Percentiles rank a stretch among this genome's conserved stretches.
Evolutionary conservation across 1,140 invertebrate species (phyloP).

Genomic region (Drosophila pallidifrons): DNA sequence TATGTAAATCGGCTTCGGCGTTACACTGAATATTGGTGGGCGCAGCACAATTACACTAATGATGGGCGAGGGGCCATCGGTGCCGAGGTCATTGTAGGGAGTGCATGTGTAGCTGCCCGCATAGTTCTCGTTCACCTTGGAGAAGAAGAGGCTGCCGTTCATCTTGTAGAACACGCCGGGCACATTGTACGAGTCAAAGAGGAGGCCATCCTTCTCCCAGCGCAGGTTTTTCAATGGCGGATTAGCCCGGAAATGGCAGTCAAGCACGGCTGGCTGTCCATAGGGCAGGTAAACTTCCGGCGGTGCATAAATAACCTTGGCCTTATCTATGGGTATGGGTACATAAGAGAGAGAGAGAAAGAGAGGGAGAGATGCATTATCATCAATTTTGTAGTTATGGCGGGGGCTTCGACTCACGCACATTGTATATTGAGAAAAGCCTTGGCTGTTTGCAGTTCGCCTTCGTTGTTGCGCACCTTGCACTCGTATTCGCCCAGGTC

Average conservation of each 20-base stretch:
- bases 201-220: slow-evolving; percentile 97
- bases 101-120: slow-evolving; percentile 95
- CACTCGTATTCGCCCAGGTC: slow-evolving; percentile 96
- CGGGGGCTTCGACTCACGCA: slow-evolving; percentile 86
- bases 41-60: slow-evolving; percentile 96
- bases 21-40: slow-evolving; percentile 91
- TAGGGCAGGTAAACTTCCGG: slow-evolving; percentile 94
- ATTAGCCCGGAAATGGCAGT: slow-evolving; percentile 97
- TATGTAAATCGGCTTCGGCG: slow-evolving; percentile 92
- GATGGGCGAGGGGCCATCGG: slow-evolving; percentile 92
- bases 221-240: slow-evolving; percentile 96
- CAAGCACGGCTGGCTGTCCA: slow-evolving; percentile 95
- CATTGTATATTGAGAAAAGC: slow-evolving; percentile 98
- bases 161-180: slow-evolving; percentile 93
- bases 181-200: slow-evolving; percentile 96
- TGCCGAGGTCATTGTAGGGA: slow-evolving; percentile 95
- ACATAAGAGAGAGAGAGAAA: no score
- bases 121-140: slow-evolving; percentile 91
- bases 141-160: slow-evolving; percentile 95
- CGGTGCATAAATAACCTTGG: slow-evolving; percentile 95
- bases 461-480: slow-evolving; percentile 92
- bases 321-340: slow-evolving; percentile 89
- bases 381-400: not conserved
- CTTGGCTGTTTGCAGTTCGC: slow-evolving; percentile 92
- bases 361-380: no score